A percentile compares a stretch with the other conserved stretches of the same genome.
Evolutionary conservation across 1,140 invertebrate genomes (phyloP).

Genomic region (Euborellia annulipes): DNA sequence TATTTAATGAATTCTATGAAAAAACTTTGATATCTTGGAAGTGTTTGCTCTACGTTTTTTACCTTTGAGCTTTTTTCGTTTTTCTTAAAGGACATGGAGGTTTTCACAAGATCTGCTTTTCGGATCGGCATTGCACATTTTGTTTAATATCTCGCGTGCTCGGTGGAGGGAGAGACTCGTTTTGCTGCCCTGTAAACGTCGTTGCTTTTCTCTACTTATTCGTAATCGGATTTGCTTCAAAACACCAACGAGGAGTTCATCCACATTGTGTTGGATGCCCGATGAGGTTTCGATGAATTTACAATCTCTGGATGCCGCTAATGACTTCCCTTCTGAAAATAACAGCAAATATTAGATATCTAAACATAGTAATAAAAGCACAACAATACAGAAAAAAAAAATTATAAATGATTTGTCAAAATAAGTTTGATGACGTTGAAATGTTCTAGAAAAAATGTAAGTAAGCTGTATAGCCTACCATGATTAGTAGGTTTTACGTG

Average conservation of each 20-base stretch:
- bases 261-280: constrained; percentile 81
- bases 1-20: too few species aligned
- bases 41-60: too few species aligned
- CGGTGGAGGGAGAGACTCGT: constrained; percentile 47
- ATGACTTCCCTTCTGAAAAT: constrained; percentile 64
- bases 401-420: too few species aligned
- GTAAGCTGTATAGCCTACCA: too few species aligned
- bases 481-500: too few species aligned
- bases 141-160: constrained; percentile 62
- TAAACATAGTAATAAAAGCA: too few species aligned
- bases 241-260: constrained; percentile 75
- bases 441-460: too few species aligned
- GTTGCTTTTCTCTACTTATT: constrained; percentile 49
- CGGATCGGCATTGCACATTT: constrained; percentile 43
- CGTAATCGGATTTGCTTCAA: constrained; percentile 70
- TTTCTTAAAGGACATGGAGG: constrained; percentile 61
- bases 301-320: constrained; percentile 70
- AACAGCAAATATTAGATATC: too few species aligned
- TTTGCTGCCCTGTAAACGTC: constrained; percentile 29
- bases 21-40: too few species aligned
- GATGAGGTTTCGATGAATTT: constrained; percentile 88
- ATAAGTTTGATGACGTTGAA: too few species aligned
- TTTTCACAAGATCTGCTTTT: constrained; percentile 78
- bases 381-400: too few species aligned
- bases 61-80: too few species aligned